Percentiles rank a stretch among this genome's conserved stretches.
These are phyloP conservation scores for Ochropacha duplaris DNA, from an alignment of 2,888 invertebrate species.

Conservation along the genomic window DNA sequence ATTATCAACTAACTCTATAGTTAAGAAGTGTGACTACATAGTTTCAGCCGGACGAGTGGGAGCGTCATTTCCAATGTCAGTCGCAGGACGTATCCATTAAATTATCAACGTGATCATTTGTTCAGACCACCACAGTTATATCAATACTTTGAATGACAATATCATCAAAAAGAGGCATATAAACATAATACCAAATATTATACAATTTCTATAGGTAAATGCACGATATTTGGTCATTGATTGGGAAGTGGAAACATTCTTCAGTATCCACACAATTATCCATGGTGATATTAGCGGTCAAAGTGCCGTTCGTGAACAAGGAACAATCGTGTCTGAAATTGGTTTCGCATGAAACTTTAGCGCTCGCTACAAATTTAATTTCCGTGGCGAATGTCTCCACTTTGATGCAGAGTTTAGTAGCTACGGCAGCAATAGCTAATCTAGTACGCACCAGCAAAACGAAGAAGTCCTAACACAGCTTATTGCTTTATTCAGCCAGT, in stretches of 20 bases:
- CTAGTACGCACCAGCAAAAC: background rate
- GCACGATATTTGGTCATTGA: background rate
- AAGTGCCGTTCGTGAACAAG: conserved; percentile 30
- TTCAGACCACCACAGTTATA: background rate
- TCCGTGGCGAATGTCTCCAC: conserved; percentile 46
- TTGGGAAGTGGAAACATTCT: conserved; percentile 23
- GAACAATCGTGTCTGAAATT: conserved; percentile 44
- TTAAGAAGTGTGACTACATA: background rate
- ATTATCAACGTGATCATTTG: background rate
- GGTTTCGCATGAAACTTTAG: conserved; percentile 39
- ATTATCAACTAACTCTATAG: background rate
- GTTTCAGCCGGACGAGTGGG: background rate
- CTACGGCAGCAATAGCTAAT: background rate
- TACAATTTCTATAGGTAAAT: no score
- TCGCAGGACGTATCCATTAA: conserved; percentile 3
- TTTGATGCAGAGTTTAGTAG: conserved; percentile 29
- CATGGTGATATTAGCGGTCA: conserved; percentile 25
- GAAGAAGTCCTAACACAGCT: background rate
- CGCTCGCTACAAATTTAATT: conserved; percentile 45
- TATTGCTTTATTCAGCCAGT: background rate
- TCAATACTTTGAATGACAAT: background rate
- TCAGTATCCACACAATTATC: conserved; percentile 22
- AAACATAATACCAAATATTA: no score
- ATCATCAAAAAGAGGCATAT: no score
- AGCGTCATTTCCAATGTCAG: conserved; percentile 1